A percentile compares a stretch with the other conserved stretches of the same genome.
These are phyloP conservation scores for Echinarachnius parma DNA, from an alignment of 53 echinoderm and acorn worm genomes.

Conservation along the genomic window DNA sequence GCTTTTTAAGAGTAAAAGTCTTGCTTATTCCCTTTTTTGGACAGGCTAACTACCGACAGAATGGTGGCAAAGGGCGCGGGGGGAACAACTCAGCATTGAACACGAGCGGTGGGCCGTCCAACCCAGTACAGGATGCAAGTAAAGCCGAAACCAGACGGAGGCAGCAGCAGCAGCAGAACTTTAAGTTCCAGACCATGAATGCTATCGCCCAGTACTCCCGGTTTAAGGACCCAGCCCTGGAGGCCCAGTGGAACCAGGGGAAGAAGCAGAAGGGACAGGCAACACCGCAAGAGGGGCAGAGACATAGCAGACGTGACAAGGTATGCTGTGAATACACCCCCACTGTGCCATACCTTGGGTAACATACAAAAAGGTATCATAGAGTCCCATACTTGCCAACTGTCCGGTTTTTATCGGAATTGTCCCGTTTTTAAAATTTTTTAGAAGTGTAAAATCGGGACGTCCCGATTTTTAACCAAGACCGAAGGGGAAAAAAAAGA, in stretches of 20 bases:
- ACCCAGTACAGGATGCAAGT: conserved; percentile 9
- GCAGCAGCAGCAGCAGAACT: conserved; percentile 63
- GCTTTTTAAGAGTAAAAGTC: too few relatives aligned
- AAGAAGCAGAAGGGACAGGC: conserved; percentile 39
- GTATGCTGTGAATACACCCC: too few relatives aligned
- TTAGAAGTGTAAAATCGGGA: too few relatives aligned
- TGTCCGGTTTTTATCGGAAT: too few relatives aligned
- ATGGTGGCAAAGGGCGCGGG: conserved; percentile 29
- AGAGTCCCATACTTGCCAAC: too few relatives aligned
- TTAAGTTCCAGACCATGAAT: conserved; percentile 66
- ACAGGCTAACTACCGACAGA: conserved; percentile 27
- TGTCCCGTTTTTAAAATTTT: too few relatives aligned
- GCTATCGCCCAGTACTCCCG: conserved; percentile 60
- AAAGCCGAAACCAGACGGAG: conserved; percentile 42
- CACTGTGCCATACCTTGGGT: too few relatives aligned
- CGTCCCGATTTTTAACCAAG: too few relatives aligned
- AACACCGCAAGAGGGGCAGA: conserved; percentile 31
- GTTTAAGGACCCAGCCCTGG: conserved; percentile 46
- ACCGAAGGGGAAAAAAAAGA: too few relatives aligned
- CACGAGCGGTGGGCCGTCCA: not conserved
- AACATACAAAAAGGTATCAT: too few relatives aligned
- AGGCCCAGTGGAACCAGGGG: conserved; percentile 11
- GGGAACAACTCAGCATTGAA: conserved; percentile 38
- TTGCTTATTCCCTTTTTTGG: not conserved
- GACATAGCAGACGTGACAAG: conserved; percentile 21